Evolutionary conservation across 2,113 vertebrate species (phyloP), one percentile per base, ranked within the genome.

Genomic region (Elgaria multicarinata): DNA sequence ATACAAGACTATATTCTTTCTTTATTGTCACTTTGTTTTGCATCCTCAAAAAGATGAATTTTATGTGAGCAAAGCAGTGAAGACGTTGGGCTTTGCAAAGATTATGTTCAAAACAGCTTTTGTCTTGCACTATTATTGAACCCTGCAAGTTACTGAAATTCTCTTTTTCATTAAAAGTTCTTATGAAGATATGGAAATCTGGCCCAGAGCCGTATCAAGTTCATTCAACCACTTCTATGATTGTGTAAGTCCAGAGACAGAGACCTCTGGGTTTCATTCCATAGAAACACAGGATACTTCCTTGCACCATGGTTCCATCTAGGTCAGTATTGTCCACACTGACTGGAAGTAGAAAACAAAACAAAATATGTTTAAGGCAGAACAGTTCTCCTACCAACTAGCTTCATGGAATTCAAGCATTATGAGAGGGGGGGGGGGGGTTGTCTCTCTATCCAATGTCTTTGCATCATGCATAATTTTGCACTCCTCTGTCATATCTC

Each of bases 11-110:
- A 88, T 74, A 74, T 62, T 62, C 28, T 9, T 83, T 14, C 6
- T 62, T 82, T 88, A 62, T 74, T 88, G 87, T 81, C 67, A 74
- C 31, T 58, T 64, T 88, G 36, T n/a, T 82, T 88, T 82, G 28
- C 39, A 88, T 82, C 12, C 20, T 88, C 53, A 74, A 13, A 44
- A 46, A 82, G 20, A 83, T 62, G n/a, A 42, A 81, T 69, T 88
- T 72, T 42, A 72, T 82, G 72, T 88, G 36, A 72, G 31, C 39
- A 44, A 67, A 67, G 28, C 36, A 44, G 22, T 74, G 2, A 20
- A 81, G 67, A 31, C 39, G 24, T 36, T 76, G 31, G 85, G 39
- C 5, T 33, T 46, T 76, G 64, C 58, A 64, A 77, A 39, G 39
- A 44, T 33, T 86, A 20, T 64, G 39, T 58, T 39, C n/a, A 75